These are phyloP conservation scores for Colletes gigas DNA, from an alignment of 1,140 invertebrate species.

Conservation along the genomic window DNA sequence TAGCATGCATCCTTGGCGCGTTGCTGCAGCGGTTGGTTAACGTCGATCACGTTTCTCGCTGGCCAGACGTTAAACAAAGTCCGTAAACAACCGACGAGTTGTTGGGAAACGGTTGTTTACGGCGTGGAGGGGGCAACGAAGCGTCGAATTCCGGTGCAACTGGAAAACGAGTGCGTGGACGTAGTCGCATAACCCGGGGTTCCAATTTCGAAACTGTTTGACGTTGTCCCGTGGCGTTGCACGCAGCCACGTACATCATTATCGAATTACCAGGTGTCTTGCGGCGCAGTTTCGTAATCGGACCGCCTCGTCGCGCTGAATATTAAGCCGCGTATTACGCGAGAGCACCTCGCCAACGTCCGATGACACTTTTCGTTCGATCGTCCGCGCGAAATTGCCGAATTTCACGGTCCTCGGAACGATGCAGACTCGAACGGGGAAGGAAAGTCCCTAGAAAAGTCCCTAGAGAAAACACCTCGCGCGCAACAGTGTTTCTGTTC, in stretches of 20 bases:
- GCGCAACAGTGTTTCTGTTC: too few species aligned
- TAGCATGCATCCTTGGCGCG: too few species aligned
- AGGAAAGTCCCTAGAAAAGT: too few species aligned
- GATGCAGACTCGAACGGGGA: too few species aligned
- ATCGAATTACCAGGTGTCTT: conserved; percentile 69
- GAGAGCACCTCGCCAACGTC: conserved; percentile 33
- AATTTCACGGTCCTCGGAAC: too few species aligned
- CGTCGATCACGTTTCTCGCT: too few species aligned
- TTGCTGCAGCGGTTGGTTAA: too few species aligned
- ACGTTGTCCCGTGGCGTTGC: conserved; percentile 37
- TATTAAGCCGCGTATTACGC: conserved; percentile 67
- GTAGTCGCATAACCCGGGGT: not conserved
- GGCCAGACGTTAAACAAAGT: too few species aligned
- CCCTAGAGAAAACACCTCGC: too few species aligned
- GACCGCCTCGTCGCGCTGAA: conserved; percentile 58
- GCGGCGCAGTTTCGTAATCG: conserved; percentile 63
- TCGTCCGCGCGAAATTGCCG: too few species aligned
- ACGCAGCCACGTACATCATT: conserved; percentile 60
- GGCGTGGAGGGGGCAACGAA: not conserved
- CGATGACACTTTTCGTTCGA: not conserved
- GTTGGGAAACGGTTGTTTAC: not conserved
- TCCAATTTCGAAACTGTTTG: conserved; percentile 54
- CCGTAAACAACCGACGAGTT: not conserved
- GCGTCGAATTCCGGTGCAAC: not conserved
- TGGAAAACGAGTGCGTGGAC: not conserved